A percentile compares a stretch with the other conserved stretches of the same genome.
These are phyloP conservation scores for Muntiacus muntjak DNA, from an alignment of 2,113 vertebrate species.

Conservation along the genomic window DNA sequence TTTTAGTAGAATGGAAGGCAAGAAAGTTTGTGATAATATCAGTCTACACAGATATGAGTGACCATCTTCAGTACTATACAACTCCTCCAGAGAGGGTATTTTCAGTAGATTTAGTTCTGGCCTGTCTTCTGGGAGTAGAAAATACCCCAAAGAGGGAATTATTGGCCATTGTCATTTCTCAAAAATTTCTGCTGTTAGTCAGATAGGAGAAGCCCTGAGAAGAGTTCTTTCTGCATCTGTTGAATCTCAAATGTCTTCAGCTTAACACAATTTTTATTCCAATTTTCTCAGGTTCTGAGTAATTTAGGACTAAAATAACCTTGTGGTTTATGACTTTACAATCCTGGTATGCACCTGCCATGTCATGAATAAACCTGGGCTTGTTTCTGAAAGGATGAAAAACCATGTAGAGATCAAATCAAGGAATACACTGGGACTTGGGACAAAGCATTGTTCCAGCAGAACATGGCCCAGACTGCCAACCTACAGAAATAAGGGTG, in stretches of 20 bases:
- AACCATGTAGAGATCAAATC: fast-evolving
- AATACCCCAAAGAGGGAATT: neutral
- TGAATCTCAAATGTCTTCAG: neutral
- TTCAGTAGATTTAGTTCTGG: neutral
- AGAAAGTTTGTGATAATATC: neutral
- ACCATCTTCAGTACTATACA: neutral
- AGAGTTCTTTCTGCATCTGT: neutral
- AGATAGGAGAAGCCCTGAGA: neutral
- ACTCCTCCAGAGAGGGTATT: neutral
- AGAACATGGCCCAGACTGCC: neutral
- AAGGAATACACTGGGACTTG: neutral
- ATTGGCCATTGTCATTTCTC: neutral
- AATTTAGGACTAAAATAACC: neutral
- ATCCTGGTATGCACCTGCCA: neutral
- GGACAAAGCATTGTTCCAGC: neutral
- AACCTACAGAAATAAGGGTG: neutral
- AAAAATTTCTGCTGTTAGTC: neutral
- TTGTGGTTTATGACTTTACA: neutral
- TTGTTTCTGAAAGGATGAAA: neutral
- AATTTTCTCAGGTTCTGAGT: neutral
- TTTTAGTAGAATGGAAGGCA: neutral
- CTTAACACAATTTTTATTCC: neutral
- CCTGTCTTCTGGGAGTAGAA: neutral
- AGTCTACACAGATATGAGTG: neutral
- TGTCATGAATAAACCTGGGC: neutral